phyloP scores from a whole-genome alignment of 2,888 invertebrate species.

The Itoplectis maculator region DNA sequence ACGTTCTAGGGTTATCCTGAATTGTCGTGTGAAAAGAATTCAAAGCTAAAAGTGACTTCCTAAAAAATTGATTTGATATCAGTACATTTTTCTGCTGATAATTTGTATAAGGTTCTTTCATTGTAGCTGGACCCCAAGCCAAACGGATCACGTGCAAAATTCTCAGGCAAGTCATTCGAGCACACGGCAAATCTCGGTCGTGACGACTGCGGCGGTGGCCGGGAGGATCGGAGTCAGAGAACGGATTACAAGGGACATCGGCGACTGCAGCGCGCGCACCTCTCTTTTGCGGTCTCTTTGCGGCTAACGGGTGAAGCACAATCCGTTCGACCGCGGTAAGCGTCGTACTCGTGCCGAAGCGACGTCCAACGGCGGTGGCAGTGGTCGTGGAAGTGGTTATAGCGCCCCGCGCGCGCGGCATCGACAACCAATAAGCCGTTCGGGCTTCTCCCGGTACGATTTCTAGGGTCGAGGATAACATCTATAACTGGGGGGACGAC shows the following conservation, averaged over 20 bases:
- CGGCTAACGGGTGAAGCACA: constrained; percentile 65
- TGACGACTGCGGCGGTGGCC: constrained; percentile 36
- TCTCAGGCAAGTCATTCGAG: neutral
- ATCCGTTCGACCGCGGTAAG: constrained; percentile 69
- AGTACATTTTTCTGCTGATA: no score
- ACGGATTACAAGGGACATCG: constrained; percentile 51
- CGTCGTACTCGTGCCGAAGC: constrained; percentile 30
- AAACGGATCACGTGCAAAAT: no score
- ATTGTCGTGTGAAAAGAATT: neutral
- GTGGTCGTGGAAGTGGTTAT: constrained; percentile 56
- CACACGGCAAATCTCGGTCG: neutral
- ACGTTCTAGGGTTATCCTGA: no score
- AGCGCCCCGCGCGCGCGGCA: constrained; percentile 60
- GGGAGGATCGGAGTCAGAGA: constrained; percentile 26
- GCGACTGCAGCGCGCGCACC: constrained; percentile 26
- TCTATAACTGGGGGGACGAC: neutral
- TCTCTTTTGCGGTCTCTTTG: constrained; percentile 70
- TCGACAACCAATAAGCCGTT: constrained; percentile 77
- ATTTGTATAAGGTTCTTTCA: no score
- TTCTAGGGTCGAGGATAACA: neutral
- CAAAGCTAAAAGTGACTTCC: neutral
- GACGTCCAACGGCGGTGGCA: constrained; percentile 42
- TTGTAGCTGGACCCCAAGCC: no score
- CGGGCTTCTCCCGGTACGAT: constrained; percentile 25
- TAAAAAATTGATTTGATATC: neutral